phyloP scores from a whole-genome alignment of 2,113 vertebrate genomes.

The Raja brachyura region DNA sequence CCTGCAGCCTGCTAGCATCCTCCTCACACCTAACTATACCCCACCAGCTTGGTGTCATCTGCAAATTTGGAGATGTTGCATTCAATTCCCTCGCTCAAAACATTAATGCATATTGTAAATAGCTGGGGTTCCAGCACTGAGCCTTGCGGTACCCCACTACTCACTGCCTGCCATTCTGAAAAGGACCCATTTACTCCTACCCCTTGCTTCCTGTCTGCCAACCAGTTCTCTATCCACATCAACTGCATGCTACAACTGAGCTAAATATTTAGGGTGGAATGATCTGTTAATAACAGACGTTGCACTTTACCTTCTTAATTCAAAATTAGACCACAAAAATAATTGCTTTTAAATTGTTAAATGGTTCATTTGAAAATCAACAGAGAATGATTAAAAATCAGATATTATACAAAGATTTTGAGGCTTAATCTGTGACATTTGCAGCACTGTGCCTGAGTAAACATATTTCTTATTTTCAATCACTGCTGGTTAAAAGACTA shows the following conservation, averaged over 20 bases:
- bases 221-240: too few relatives aligned
- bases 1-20: too few relatives aligned
- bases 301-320: background rate
- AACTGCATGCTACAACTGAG: background rate
- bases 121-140: too few relatives aligned
- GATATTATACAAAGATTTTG: background rate
- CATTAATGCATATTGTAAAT: too few relatives aligned
- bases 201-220: too few relatives aligned
- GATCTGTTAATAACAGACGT: background rate
- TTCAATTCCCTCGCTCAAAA: too few relatives aligned
- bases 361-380: background rate
- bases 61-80: too few relatives aligned
- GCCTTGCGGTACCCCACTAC: too few relatives aligned
- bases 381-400: background rate
- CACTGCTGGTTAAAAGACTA: background rate
- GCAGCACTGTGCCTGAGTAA: background rate
- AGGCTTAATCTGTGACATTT: constrained; percentile 12
- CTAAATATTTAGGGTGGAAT: background rate
- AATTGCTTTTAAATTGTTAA: background rate
- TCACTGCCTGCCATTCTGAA: too few relatives aligned
- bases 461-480: constrained; percentile 10
- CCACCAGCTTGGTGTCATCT: too few relatives aligned
- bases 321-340: background rate
- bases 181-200: too few relatives aligned
- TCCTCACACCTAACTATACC: too few relatives aligned